Conservation (phyloP, 2,113 vertebrate species). For the Cyanoramphus novaezelandiae region DNA sequence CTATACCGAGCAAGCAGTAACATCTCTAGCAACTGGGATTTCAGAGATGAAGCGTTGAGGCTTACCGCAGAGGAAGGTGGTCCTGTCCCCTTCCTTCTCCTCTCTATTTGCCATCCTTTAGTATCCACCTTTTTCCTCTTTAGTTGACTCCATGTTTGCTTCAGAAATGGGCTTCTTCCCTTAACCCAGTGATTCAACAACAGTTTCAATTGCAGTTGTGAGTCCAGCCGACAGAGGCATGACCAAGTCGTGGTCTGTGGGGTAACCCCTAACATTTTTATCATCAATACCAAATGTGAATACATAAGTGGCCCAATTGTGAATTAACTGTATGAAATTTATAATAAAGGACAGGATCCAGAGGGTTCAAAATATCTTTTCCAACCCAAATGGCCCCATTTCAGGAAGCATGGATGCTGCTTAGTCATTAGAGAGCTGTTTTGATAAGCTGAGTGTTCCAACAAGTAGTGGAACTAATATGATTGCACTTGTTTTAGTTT, state of each 20-base stretch:
- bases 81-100: neutral
- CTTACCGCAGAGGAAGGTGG: slow-evolving; percentile 74
- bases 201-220: neutral
- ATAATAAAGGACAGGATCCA: neutral
- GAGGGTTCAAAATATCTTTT: neutral
- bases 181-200: neutral
- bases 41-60: slow-evolving; percentile 71
- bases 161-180: neutral
- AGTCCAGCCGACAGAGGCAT: neutral
- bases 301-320: neutral
- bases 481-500: neutral
- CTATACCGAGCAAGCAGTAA: slow-evolving; percentile 70
- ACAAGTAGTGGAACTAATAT: neutral
- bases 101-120: neutral
- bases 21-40: slow-evolving; percentile 76
- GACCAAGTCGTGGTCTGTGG: fast-evolving
- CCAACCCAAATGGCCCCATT: neutral
- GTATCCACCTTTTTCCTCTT: neutral
- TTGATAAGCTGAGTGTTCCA: neutral
- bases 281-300: neutral
- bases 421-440: neutral
- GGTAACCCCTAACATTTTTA: neutral
- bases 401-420: neutral
- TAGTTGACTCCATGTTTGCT: neutral
- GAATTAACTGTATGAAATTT: neutral